Percentiles rank a stretch among this genome's conserved stretches.
These are phyloP conservation scores for Platichthys flesus DNA, from an alignment of 2,113 vertebrate genomes.

Conservation along the genomic window DNA sequence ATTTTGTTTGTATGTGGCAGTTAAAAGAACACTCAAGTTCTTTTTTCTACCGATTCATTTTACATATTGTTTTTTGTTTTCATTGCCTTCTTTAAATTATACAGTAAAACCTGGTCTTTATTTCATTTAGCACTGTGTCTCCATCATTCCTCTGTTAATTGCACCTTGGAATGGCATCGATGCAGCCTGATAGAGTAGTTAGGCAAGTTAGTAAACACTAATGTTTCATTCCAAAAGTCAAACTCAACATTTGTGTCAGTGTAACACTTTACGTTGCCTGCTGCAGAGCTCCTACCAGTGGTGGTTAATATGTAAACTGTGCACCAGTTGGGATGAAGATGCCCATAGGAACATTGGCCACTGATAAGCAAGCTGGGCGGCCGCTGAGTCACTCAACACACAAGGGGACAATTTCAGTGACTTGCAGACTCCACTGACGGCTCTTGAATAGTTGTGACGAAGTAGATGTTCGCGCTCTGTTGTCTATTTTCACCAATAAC, in stretches of 20 bases:
- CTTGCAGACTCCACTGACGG: not conserved
- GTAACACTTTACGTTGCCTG: not conserved
- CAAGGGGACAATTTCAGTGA: constrained; percentile 18
- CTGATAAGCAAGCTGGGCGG: constrained; percentile 60
- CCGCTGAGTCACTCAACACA: constrained; percentile 49
- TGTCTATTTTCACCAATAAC: not conserved
- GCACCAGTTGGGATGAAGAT: constrained; percentile 46
- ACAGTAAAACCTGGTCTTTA: not conserved
- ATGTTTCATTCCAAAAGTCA: not conserved
- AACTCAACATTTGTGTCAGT: not conserved
- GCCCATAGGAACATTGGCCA: constrained; percentile 74
- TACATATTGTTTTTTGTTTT: not conserved
- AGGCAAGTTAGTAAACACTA: not conserved
- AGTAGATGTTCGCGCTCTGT: not conserved
- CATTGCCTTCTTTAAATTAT: not conserved
- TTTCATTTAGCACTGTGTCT: not conserved
- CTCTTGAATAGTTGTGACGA: not conserved
- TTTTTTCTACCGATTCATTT: not conserved
- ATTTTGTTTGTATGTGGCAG: not conserved
- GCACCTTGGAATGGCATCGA: not conserved
- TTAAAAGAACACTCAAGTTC: not conserved
- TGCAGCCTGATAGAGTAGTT: not conserved
- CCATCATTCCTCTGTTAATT: not conserved
- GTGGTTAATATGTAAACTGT: constrained; percentile 81
- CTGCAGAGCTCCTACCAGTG: not conserved